phyloP scores from a whole-genome alignment of 2,113 vertebrate species.

The Etheostoma cragini region DNA sequence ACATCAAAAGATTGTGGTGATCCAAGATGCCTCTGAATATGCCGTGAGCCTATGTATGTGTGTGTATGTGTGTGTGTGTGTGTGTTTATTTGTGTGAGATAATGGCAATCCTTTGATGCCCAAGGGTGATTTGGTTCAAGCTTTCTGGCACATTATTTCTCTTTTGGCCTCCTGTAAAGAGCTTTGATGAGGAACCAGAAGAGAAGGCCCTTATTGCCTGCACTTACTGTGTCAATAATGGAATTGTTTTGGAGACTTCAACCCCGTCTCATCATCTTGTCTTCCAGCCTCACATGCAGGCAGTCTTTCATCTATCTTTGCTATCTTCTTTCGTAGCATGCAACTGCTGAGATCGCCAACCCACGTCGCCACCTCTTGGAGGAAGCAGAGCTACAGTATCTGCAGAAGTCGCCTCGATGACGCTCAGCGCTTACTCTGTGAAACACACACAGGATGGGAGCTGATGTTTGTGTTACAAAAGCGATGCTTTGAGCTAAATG shows the following conservation, averaged over 20 bases:
- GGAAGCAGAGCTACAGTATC: slow-evolving; percentile 54
- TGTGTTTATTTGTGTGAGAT: slow-evolving; percentile 68
- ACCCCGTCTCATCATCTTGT: slow-evolving; percentile 76
- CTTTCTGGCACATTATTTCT: slow-evolving; percentile 68
- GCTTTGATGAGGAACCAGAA: slow-evolving; percentile 81
- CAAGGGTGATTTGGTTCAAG: slow-evolving; percentile 66
- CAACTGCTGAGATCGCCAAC: slow-evolving; percentile 61
- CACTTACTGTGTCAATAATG: slow-evolving; percentile 76
- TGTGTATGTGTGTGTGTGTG: slow-evolving; percentile 31
- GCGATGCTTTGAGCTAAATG: too few species aligned
- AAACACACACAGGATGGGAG: slow-evolving; percentile 33
- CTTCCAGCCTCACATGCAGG: slow-evolving; percentile 81
- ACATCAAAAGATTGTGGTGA: slow-evolving; percentile 68
- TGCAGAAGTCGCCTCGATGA: slow-evolving; percentile 45
- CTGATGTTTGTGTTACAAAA: slow-evolving; percentile 39
- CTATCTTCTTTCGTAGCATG: slow-evolving; percentile 83
- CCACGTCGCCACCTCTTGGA: slow-evolving; percentile 46
- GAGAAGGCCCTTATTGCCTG: slow-evolving; percentile 82
- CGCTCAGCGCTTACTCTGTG: slow-evolving; percentile 61
- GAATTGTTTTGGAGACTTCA: slow-evolving; percentile 83
- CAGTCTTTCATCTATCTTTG: slow-evolving; percentile 82
- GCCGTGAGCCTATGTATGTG: slow-evolving; percentile 30
- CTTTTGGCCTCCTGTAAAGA: slow-evolving; percentile 68
- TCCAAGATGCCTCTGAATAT: slow-evolving; percentile 31
- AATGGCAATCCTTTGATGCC: slow-evolving; percentile 80